Evolutionary conservation across 2,797 vertebrate genomes (phyloP).

Genomic region (Lindbergichthys nudifrons): DNA sequence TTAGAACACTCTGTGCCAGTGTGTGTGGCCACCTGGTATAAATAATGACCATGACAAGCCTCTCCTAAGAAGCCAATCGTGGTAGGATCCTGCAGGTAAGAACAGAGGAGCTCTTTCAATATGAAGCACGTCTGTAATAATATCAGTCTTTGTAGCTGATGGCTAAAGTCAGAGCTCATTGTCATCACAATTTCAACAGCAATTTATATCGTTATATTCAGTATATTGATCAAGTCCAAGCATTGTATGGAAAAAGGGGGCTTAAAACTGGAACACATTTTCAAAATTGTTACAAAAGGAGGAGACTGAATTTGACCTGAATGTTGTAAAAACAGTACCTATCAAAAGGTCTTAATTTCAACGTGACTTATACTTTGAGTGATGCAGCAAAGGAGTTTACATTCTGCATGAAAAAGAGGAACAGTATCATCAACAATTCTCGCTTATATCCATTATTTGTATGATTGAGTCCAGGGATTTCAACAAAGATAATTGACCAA

Average conservation of each 20-base stretch:
- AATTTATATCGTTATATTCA: conserved; percentile 14
- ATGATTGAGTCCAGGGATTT: not conserved
- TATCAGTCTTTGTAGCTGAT: not conserved
- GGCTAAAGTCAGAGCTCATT: conserved; percentile 5
- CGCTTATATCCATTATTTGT: conserved; percentile 11
- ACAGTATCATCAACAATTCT: conserved; percentile 1
- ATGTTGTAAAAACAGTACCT: no score
- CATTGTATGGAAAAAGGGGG: not conserved
- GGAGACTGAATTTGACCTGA: no score
- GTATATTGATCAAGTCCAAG: not conserved
- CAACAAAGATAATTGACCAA: not conserved
- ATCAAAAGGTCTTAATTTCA: no score
- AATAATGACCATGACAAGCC: conserved; percentile 53
- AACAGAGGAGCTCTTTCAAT: conserved; percentile 24
- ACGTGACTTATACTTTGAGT: not conserved
- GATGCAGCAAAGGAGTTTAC: not conserved
- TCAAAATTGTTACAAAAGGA: no score
- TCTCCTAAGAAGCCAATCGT: conserved; percentile 37
- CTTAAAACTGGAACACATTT: no score
- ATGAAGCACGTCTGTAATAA: conserved; percentile 29
- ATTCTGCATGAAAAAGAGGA: not conserved
- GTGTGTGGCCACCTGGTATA: conserved; percentile 30
- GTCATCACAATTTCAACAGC: not conserved
- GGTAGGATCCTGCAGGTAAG: conserved; percentile 43
- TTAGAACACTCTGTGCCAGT: conserved; percentile 30